A percentile compares a stretch with the other conserved stretches of the same genome.
Evolutionary conservation across 2,797 vertebrate genomes (phyloP).

Genomic region (Leptodactylus fallax): DNA sequence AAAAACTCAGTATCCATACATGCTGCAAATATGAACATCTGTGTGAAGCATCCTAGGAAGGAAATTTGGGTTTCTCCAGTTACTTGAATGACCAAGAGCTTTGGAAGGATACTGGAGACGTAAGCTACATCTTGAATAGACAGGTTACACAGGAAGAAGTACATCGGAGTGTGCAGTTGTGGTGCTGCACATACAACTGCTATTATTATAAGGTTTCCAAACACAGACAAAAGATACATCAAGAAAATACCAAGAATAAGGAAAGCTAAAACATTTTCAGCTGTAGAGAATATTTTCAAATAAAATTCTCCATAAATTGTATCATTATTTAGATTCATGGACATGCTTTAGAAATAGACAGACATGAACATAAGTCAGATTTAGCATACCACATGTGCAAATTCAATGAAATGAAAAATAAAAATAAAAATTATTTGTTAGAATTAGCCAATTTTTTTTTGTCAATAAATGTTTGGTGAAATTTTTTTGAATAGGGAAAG

Average conservation of each 20-base stretch:
- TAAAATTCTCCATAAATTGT: too few species aligned
- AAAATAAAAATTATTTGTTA: too few species aligned
- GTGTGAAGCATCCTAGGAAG: background rate
- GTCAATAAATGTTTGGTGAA: too few species aligned
- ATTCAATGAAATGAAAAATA: too few species aligned
- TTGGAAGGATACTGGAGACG: background rate
- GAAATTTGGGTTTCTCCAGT: background rate
- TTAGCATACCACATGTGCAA: too few species aligned
- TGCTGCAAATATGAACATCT: background rate
- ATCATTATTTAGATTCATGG: too few species aligned
- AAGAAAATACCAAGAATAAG: background rate
- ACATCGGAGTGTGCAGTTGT: slow-evolving; percentile 15
- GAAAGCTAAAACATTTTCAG: background rate
- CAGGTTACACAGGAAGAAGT: slow-evolving; percentile 2
- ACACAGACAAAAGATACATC: background rate
- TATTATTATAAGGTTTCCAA: background rate
- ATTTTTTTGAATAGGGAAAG: too few species aligned
- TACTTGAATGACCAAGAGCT: background rate
- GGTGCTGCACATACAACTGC: background rate
- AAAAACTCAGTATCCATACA: background rate
- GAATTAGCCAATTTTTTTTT: too few species aligned
- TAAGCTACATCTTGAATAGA: background rate
- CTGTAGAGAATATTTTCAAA: too few species aligned
- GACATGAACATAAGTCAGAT: too few species aligned
- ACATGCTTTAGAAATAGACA: too few species aligned